phyloP scores from a whole-genome alignment of 2,797 vertebrate genomes.

The Pangasius macronema region DNA sequence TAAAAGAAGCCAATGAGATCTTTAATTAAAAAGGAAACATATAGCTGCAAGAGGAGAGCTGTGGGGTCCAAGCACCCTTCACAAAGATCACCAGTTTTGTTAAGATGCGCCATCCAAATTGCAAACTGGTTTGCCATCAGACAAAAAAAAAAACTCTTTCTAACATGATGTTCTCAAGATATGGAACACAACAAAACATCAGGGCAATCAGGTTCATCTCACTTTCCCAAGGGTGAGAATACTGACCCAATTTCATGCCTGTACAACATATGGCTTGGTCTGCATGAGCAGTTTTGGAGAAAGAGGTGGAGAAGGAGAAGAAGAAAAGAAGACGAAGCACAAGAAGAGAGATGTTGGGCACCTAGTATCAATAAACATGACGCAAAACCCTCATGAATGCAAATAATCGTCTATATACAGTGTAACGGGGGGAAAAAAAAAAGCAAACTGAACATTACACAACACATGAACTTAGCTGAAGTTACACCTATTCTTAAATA shows the following conservation, averaged over 20 bases:
- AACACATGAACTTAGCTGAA: not conserved
- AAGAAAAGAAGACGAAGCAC: too few relatives aligned
- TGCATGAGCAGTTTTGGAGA: not conserved
- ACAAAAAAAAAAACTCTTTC: not conserved
- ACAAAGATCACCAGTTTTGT: not conserved
- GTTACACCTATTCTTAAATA: not conserved
- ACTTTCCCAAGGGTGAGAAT: not conserved
- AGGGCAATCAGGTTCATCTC: not conserved
- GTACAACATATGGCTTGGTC: not conserved
- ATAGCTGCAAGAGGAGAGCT: not conserved
- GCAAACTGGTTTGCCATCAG: not conserved
- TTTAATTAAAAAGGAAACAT: not conserved
- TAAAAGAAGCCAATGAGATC: not conserved
- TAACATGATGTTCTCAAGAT: not conserved
- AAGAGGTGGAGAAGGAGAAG: not conserved
- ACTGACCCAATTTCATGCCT: not conserved
- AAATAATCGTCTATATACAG: not conserved
- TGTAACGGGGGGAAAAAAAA: too few relatives aligned
- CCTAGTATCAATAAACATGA: not conserved
- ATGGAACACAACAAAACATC: not conserved
- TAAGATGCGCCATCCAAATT: not conserved
- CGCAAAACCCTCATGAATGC: not conserved
- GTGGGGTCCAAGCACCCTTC: not conserved
- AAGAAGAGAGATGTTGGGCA: too few relatives aligned
- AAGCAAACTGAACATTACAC: not conserved